Conservation (phyloP, 2,797 vertebrate genomes). For the Miichthys miiuy region DNA sequence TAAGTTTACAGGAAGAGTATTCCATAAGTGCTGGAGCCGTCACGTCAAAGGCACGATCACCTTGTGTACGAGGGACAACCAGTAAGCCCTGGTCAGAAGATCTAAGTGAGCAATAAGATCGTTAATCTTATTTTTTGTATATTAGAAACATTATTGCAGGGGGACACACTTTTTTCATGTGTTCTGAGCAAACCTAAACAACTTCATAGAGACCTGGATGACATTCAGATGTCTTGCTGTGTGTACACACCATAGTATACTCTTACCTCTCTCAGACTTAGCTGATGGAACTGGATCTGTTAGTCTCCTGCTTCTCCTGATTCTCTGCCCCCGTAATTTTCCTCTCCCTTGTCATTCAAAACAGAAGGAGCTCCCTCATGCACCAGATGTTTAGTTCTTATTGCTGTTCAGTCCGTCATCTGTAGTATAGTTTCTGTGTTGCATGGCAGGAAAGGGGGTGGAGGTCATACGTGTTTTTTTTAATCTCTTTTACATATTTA, state of each 20-base stretch:
- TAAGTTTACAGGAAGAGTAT: too few relatives aligned
- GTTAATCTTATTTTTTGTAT: background rate
- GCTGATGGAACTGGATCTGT: conserved; percentile 14
- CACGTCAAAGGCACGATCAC: too few relatives aligned
- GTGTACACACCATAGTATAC: background rate
- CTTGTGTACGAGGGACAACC: too few relatives aligned
- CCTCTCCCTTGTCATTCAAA: conserved; percentile 44
- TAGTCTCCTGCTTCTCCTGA: conserved; percentile 15
- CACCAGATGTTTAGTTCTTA: conserved; percentile 55
- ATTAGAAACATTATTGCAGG: background rate
- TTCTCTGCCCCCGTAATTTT: conserved; percentile 46
- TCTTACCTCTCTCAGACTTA: background rate
- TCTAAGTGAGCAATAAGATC: background rate
- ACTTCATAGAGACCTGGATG: background rate
- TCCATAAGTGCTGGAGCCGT: too few relatives aligned
- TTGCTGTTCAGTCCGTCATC: conserved; percentile 51
- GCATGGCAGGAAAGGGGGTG: conserved; percentile 4
- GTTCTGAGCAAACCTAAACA: background rate
- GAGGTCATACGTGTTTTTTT: background rate
- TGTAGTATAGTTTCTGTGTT: conserved; percentile 30
- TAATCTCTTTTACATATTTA: conserved; percentile 49
- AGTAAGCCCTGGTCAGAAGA: too few relatives aligned
- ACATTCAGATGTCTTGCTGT: background rate
- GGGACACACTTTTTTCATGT: background rate
- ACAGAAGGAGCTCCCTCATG: conserved; percentile 38